Evolutionary conservation across 1,140 invertebrate species (phyloP), one percentile per base, ranked within the genome.

Genomic region (Drosophila aff.): DNA sequence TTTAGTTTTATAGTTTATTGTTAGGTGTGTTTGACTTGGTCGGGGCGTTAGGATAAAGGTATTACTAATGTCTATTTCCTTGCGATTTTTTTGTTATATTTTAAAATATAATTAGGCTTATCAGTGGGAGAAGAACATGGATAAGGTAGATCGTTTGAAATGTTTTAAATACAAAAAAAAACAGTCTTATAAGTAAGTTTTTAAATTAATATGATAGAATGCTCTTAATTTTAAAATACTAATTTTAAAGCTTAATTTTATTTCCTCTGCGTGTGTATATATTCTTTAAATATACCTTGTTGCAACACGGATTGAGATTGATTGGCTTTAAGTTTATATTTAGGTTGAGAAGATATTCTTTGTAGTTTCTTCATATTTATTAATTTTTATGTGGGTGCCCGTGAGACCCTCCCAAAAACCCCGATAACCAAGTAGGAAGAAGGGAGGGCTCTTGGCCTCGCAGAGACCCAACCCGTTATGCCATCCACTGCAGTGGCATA

Each of bases 401-500:
- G 13, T 16, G 31, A 16, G 23, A 38, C 46, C 47, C 67, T 43
- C 38, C 67, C 47, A 52, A 67, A 53, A 16, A 11, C 26, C 9
- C 4, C 18, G 26, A 36, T 60, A 52, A 38, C 8, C n/a, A 18
- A 33, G n/a, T 33, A n/a, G 23, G 28, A 15, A 7, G 23, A n/a
- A 23, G 66, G 52, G 5, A 49, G 28, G 33, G 23, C 41, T 28
- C 21, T 71, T 46, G 64, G 68, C 63, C 50, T 23, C 7, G 40
- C 13, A 9, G 21, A 73, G 36, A 50, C 67, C 57, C 72, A 75
- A 75, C 71, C 72, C 71, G 72, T 75, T 75, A 75, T 50, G 71
- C 72, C 69, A 52, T 71, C 65, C 28, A 73, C 38, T 23, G 44
- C 66, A 44, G 53, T 73, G 67, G 66, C 47, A 72, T 74, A 60